phyloP scores from a whole-genome alignment of 1,140 invertebrate genomes.

The Drosophila pallidifrons region DNA sequence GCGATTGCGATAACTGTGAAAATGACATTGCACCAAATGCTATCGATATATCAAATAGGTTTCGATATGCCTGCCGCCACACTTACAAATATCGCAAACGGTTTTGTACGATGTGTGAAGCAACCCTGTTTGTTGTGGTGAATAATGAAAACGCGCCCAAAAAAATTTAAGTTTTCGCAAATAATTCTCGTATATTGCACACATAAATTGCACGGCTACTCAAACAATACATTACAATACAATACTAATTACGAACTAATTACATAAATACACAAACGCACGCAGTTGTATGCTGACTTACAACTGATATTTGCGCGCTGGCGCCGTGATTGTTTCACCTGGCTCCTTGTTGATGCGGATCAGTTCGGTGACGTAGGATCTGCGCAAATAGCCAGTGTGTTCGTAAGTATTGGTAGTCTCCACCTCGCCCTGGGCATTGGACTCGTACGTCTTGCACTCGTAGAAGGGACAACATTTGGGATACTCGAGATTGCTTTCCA shows the following conservation, averaged over 20 bases:
- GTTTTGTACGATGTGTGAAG: background rate
- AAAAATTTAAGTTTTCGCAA: conserved; percentile 1
- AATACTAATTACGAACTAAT: conserved; percentile 39
- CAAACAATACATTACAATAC: conserved; percentile 13
- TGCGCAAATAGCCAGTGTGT: conserved; percentile 61
- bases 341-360: conserved; percentile 37
- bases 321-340: background rate
- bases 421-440: conserved; percentile 39
- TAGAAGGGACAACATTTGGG: conserved; percentile 76
- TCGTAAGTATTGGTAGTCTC: conserved; percentile 66
- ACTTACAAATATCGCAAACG: background rate
- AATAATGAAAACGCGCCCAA: conserved; percentile 5
- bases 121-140: conserved; percentile 2
- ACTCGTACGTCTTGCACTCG: conserved; percentile 62
- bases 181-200: conserved; percentile 4
- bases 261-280: background rate
- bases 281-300: conserved; percentile 15
- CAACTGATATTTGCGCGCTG: conserved; percentile 57
- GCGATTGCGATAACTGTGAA: background rate
- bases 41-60: conserved; percentile 14
- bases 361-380: conserved; percentile 55
- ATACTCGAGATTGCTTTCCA: conserved; percentile 56
- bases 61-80: background rate
- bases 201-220: background rate
- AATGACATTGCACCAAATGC: background rate